These are phyloP conservation scores for Neodon shergylaensis DNA, from an alignment of 2,113 vertebrate genomes.

Conservation along the genomic window DNA sequence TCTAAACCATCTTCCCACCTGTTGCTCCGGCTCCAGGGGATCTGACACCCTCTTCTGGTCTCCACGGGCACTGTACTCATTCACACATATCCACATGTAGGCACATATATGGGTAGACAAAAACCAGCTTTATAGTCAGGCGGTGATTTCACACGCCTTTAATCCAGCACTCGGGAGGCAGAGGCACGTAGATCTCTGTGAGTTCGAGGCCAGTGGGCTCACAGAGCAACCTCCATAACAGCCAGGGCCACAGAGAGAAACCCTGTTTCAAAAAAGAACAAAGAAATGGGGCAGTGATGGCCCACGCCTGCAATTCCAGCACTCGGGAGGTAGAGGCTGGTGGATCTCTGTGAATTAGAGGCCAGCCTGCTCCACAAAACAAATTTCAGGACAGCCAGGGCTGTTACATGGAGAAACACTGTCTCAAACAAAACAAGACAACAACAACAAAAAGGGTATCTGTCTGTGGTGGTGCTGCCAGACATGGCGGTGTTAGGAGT, in stretches of 20 bases:
- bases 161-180: too few species aligned
- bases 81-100: background rate
- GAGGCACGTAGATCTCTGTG: background rate
- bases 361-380: background rate
- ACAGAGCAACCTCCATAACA: background rate
- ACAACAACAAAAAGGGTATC: too few species aligned
- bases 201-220: background rate
- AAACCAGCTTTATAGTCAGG: background rate
- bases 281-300: background rate
- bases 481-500: background rate
- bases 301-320: background rate
- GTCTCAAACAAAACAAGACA: background rate
- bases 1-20: background rate
- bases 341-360: background rate
- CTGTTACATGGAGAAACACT: background rate
- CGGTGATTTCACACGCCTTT: background rate
- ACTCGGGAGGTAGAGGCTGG: background rate
- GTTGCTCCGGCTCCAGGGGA: background rate
- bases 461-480: background rate
- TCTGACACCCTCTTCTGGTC: background rate
- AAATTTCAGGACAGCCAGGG: background rate
- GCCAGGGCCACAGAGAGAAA: background rate
- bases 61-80: background rate
- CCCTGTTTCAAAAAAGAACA: background rate
- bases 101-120: background rate